Evolutionary conservation across 2,888 invertebrate genomes (phyloP), one percentile per base, ranked within the genome.

Genomic region (Drosophila cognata): DNA sequence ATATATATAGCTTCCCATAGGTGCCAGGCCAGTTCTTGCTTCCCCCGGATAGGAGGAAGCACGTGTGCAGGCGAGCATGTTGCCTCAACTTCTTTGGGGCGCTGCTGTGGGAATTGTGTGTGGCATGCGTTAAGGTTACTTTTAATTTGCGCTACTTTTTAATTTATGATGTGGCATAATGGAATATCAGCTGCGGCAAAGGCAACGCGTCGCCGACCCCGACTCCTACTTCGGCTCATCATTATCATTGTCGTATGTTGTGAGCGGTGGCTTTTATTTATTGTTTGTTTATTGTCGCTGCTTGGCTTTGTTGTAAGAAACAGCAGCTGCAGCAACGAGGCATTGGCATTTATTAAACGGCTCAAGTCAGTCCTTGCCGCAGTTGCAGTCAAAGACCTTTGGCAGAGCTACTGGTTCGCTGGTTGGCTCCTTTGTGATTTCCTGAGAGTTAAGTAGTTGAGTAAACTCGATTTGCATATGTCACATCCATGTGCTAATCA

Each of bases 81-180:
- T 70, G 48, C 61, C 56, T 31, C 25, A 52, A 60, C 59, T 56
- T 48, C 35, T 56, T 2, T 21, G 58, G 21, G 31, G 8, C 25
- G 25, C 25, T 33, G 36, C 56, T 50, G 56, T 59, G 60, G 57
- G 71, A 59, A 55, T 60, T 61, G 55, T 57, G 57, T 31, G 31
- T 55, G 43, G 31, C 21, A 25, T 35, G 31, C 41, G 52, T 53
- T 28, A 51, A 66, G 52, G 70, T 57, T 68, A 65, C 71, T 59
- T 56, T 72, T 72, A 67, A 86, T 82, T 77, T 71, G 84, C 71
- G 68, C 66, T 79, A 71, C 71, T 84, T 74, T 84, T 87, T 78
- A 84, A 87, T 87, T 84, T 84, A 87, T 77, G 79, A 79, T 65
- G 69, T 65, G 59, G 84, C 79, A 46, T 16, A 70, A 74, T 71